A percentile compares a stretch with the other conserved stretches of the same genome.
phyloP scores from a whole-genome alignment of 2,797 vertebrate species.

The Argyrosomus regius region DNA sequence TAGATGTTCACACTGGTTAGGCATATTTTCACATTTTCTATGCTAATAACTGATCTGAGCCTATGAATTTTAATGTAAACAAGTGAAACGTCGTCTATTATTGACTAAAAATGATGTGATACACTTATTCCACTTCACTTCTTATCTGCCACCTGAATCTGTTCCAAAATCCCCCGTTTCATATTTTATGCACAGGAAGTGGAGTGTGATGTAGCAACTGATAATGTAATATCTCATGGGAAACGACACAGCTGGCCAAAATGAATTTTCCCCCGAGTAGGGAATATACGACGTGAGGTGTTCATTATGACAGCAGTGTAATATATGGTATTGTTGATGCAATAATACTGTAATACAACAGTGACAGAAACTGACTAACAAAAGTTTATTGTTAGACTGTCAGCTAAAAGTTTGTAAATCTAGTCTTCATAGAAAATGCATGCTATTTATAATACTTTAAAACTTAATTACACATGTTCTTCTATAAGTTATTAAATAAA shows the following conservation, averaged over 20 bases:
- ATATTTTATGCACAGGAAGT: conserved; percentile 36
- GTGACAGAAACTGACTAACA: background rate
- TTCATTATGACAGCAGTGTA: background rate
- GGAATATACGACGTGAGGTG: background rate
- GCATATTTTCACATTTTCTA: background rate
- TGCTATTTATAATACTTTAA: background rate
- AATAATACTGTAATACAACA: background rate
- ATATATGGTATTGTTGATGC: background rate
- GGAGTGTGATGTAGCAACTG: conserved; percentile 15
- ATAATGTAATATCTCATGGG: conserved; percentile 8
- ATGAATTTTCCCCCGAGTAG: background rate
- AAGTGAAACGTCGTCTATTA: background rate
- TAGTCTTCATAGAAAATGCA: background rate
- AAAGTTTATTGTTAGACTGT: background rate
- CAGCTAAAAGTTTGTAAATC: background rate
- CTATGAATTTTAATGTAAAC: background rate
- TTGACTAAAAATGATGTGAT: background rate
- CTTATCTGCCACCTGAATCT: conserved; percentile 10
- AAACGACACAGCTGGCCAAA: background rate
- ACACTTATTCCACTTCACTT: background rate
- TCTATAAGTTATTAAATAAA: too few species aligned
- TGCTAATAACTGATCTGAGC: background rate
- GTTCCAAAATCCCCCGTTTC: conserved; percentile 11
- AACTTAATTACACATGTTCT: background rate
- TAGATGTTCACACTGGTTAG: background rate